These are phyloP conservation scores for Micrasema minimum DNA, from an alignment of 1,140 invertebrate genomes.

Conservation along the genomic window DNA sequence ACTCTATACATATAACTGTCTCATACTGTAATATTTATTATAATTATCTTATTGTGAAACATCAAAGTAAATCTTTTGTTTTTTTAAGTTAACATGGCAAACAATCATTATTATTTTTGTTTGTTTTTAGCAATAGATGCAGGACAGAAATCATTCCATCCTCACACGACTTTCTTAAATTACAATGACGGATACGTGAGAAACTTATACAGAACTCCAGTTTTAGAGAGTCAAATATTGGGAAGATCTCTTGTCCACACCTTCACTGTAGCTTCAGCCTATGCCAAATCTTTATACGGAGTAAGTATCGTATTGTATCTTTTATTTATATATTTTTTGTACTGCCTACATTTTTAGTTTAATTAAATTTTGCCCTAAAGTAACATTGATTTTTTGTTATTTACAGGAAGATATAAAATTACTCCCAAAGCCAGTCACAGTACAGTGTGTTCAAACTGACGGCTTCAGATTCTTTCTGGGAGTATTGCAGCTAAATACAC, in stretches of 20 bases:
- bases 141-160: conserved; percentile 63
- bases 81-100: too few species aligned
- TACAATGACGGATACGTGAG: conserved; percentile 71
- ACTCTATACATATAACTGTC: too few species aligned
- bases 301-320: conserved; percentile 59
- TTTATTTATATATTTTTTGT: too few species aligned
- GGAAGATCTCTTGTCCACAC: conserved; percentile 77
- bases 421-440: conserved; percentile 79
- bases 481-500: conserved; percentile 86
- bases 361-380: too few species aligned
- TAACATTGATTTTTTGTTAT: conserved; percentile 26
- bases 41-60: too few species aligned
- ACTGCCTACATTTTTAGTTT: too few species aligned
- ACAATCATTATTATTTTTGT: too few species aligned
- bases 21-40: too few species aligned
- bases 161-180: conserved; percentile 81
- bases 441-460: conserved; percentile 85
- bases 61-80: too few species aligned
- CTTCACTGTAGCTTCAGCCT: conserved; percentile 75
- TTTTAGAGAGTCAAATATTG: conserved; percentile 73
- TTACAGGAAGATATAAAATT: conserved; percentile 72
- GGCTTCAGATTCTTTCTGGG: conserved; percentile 81
- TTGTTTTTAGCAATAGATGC: conserved; percentile 69
- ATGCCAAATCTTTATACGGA: conserved; percentile 78
- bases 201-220: conserved; percentile 75